Base-by-base conservation (phyloP, 2,797 vertebrate species). In the Megaceryle alcyon region DNA sequence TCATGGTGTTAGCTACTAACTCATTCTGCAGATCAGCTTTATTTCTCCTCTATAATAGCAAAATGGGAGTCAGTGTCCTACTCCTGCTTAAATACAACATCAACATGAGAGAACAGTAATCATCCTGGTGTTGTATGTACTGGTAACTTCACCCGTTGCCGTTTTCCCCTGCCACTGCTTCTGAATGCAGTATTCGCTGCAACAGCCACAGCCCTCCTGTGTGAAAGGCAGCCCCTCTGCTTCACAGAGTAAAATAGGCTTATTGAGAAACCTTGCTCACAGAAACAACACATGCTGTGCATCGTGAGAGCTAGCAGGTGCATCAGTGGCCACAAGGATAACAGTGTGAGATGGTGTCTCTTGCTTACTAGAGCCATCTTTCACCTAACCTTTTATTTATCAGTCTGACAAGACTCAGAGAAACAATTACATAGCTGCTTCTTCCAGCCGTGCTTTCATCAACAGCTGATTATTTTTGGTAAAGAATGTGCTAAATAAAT, bases 281-380 rank as follows among this genome's bases (percentile, higher is more conserved):
- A 75, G 88, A 88, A 82, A 72, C 92, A 57, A 22, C 93, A 83
- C 92, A 93, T 19, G 79, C 89, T 80, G 95, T 2, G 85, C 85
- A 37, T 57, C 19, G 37, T 54, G 90, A 91, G 78, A 94, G 88
- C 94, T 51, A 97, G 97, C 97, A 97, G 97, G 97, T 97, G 97
- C 96, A 96, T 92, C 94, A 68, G 84, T 56, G 91, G 92, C 95
- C 94, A 83, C 97, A 70, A 79, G 90, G 94, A 81, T 21, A 95
- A 48, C 95, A 51, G 73, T 39, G 79, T 23, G 89, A 84, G 82
- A 92, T 14, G 48, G 88, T 13, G 80, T 82, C 93, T 91, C 93
- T 7, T 31, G 69, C 44, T 79, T n/a, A 81, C 71, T 33, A 85
- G 59, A 69, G 94, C 88, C 84, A 20, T 48, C 64, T 92, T 91